Base-by-base conservation (phyloP, 2,113 vertebrate species). In the Corynorhinus townsendii region DNA sequence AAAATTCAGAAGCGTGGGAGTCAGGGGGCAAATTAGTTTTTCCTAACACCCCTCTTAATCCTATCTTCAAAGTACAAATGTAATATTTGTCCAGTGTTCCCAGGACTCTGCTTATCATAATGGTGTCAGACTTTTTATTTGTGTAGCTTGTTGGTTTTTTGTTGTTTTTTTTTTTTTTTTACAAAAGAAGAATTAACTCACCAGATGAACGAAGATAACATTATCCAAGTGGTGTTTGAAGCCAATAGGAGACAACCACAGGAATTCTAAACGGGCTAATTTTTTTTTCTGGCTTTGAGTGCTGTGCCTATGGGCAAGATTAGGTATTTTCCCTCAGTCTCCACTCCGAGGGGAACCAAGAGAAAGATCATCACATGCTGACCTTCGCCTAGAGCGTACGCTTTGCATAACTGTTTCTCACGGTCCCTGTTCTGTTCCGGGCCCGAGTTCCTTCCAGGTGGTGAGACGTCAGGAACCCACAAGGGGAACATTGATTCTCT, bases 401-500 rank as follows among this genome's bases (percentile, higher is more conserved):
- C 90, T 94, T 69, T 83, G 17, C 16, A 6, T 79, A 80, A 79
- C 49, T 66, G 43, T 52, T 87, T 86, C 54, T 86, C 82, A 68
- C 16, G 68, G 87, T n/a, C 52, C 47, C 62, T 75, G 30, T 83
- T 92, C 72, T 92, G n/a, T 85, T 85, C 64, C 2, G n/a, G 22
- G 81, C 71, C 16, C 14, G 38, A 59, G 83, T 92, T 45, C 69
- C 92, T 95, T 93, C 76, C 73, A 1, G 0, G 77, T 71, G 62
- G 92, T 54, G 22, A 91, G 84, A 79, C 33, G n/a, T 71, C 47
- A 24, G 90, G 66, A 92, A 59, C 35, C 62, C 90, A 85, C 81
- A 43, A 19, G 85, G 92, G 95, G 38, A 35, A 79, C 88, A 79
- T 91, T 93, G 77, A 75, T 89, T 96, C 64, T 88, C 90, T 47